These are phyloP conservation scores for Lycocerus yunnanus DNA, from an alignment of 2,888 invertebrate species.

Conservation along the genomic window DNA sequence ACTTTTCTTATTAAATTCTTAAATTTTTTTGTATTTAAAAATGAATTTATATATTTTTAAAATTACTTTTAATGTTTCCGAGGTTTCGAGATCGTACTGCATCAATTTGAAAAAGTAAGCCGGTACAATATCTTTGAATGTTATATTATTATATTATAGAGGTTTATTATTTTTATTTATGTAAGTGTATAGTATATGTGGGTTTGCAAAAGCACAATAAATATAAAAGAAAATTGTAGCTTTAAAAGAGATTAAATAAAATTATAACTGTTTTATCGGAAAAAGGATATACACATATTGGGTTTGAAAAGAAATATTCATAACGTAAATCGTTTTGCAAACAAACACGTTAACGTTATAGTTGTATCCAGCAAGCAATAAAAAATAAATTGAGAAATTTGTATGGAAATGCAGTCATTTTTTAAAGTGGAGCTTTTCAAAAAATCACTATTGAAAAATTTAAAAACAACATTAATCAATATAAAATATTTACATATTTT, in stretches of 20 bases:
- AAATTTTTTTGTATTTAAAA: no score
- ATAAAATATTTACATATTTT: neutral
- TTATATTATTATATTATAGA: no score
- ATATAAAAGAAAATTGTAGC: neutral
- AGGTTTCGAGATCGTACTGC: no score
- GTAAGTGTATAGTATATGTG: neutral
- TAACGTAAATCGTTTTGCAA: slow-evolving; percentile 11
- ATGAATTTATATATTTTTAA: no score
- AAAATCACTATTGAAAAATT: neutral
- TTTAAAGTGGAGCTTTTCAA: neutral
- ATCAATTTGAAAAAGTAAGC: neutral
- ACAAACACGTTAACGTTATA: slow-evolving; percentile 16
- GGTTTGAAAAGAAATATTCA: slow-evolving; percentile 17
- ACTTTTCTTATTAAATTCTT: no score
- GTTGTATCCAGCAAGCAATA: slow-evolving; percentile 12
- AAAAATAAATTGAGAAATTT: slow-evolving; percentile 16
- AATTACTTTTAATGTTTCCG: no score
- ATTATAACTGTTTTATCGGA: slow-evolving; percentile 19
- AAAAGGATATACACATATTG: slow-evolving; percentile 20
- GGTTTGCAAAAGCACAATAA: neutral
- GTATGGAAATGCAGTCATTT: neutral
- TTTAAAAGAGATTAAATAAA: slow-evolving; percentile 18
- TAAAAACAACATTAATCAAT: slow-evolving; percentile 1
- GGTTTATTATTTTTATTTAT: neutral
- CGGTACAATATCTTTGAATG: neutral